A percentile compares a stretch with the other conserved stretches of the same genome.
phyloP scores from a whole-genome alignment of 2,797 vertebrate species.

The Iguana delicatissima region DNA sequence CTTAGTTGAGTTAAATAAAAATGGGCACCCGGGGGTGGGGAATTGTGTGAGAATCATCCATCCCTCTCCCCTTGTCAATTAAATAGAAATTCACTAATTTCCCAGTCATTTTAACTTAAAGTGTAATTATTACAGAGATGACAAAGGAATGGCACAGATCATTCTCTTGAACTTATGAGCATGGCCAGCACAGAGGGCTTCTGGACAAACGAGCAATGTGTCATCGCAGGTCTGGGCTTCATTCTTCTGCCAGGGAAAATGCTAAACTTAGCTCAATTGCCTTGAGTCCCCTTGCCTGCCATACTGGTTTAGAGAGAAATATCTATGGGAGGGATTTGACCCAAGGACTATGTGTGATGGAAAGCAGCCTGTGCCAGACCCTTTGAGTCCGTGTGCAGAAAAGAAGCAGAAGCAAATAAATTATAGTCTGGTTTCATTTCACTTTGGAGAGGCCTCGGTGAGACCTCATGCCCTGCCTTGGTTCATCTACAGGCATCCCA shows the following conservation, averaged over 20 bases:
- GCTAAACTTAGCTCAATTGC: neutral
- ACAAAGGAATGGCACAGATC: slow-evolving; percentile 24
- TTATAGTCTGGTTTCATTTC: neutral
- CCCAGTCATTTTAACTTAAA: slow-evolving; percentile 24
- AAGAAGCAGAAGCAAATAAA: neutral
- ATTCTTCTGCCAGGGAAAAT: slow-evolving; percentile 12
- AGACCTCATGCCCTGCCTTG: fast-evolving
- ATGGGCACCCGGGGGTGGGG: neutral
- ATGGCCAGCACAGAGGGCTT: neutral
- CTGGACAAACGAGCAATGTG: neutral
- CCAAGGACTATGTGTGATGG: neutral
- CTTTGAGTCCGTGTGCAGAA: neutral
- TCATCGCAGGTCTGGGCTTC: slow-evolving; percentile 29
- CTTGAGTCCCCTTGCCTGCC: fast-evolving
- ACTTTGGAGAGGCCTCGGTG: neutral
- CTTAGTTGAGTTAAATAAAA: slow-evolving; percentile 35
- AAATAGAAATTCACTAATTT: slow-evolving; percentile 42
- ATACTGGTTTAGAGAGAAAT: slow-evolving; percentile 18
- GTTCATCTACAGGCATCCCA: neutral
- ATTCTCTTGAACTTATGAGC: slow-evolving; percentile 23
- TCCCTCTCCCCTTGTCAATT: slow-evolving; percentile 32
- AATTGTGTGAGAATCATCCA: slow-evolving; percentile 6
- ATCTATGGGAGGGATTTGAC: neutral
- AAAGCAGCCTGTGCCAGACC: neutral
- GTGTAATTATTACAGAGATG: slow-evolving; percentile 2